These are phyloP conservation scores for Noctua fimbriata DNA, from an alignment of 2,888 invertebrate species.

Conservation along the genomic window DNA sequence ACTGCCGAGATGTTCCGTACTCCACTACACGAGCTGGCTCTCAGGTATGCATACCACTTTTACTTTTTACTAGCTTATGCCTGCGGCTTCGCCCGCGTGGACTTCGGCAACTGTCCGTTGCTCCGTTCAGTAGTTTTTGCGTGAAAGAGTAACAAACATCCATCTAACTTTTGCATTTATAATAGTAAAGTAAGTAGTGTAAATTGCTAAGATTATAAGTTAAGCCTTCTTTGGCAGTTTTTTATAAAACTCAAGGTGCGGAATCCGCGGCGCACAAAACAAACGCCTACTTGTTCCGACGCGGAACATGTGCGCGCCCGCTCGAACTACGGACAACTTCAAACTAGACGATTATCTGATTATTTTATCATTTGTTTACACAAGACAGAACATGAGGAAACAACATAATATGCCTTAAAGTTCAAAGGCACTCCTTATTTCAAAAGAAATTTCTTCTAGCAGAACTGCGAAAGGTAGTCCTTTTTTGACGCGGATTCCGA, in stretches of 20 bases:
- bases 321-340: no score
- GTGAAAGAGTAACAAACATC: not conserved
- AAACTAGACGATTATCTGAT: no score
- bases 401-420: not conserved
- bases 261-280: not conserved
- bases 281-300: not conserved
- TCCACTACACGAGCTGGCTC: constrained; percentile 97
- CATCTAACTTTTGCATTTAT: not conserved
- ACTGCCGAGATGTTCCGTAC: constrained; percentile 99
- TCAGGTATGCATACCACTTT: constrained; percentile 89
- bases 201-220: no score
- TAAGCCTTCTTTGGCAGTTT: not conserved
- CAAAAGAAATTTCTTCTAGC: not conserved
- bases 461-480: no score
- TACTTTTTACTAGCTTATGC: not conserved
- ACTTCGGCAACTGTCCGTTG: not conserved
- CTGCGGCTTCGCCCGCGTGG: not conserved
- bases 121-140: not conserved
- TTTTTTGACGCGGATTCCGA: not conserved
- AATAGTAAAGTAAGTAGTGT: not conserved
- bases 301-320: not conserved
- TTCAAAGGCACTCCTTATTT: not conserved
- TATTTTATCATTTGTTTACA: no score
- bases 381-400: no score
- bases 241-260: not conserved